phyloP scores from a whole-genome alignment of 2,113 vertebrate genomes.

The Perca schrenkii region DNA sequence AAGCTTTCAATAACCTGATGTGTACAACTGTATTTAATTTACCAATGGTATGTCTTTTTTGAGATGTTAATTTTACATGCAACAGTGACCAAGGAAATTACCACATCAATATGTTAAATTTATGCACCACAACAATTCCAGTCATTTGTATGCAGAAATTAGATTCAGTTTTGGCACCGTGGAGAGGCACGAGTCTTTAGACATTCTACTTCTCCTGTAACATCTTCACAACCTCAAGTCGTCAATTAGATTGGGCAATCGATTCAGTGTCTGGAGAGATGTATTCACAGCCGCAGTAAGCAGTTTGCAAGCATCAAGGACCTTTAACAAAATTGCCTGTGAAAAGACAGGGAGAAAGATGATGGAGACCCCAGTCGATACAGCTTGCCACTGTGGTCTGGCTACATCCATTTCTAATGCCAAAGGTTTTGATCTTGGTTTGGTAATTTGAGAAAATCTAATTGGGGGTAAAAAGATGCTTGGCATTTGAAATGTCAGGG shows the following conservation, averaged over 20 bases:
- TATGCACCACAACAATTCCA: not conserved
- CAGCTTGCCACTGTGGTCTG: slow-evolving; percentile 49
- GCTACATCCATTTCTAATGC: slow-evolving; percentile 66
- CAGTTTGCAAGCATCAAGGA: slow-evolving; percentile 72
- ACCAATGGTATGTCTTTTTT: not conserved
- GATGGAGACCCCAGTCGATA: slow-evolving; percentile 66
- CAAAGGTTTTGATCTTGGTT: slow-evolving; percentile 69
- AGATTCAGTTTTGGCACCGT: slow-evolving; percentile 27
- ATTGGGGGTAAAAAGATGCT: slow-evolving; percentile 51
- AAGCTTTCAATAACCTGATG: slow-evolving; percentile 20
- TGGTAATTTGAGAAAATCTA: slow-evolving; percentile 65
- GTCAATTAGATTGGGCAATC: slow-evolving; percentile 77
- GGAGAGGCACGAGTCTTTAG: slow-evolving; percentile 32
- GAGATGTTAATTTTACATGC: not conserved
- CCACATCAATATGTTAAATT: slow-evolving; percentile 7
- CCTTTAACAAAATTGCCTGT: slow-evolving; percentile 82
- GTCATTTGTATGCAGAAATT: slow-evolving; percentile 35
- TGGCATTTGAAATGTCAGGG: slow-evolving; percentile 52
- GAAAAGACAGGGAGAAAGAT: slow-evolving; percentile 65
- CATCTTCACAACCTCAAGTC: slow-evolving; percentile 70
- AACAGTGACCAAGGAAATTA: not conserved
- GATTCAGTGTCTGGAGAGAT: slow-evolving; percentile 74
- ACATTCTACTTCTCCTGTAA: slow-evolving; percentile 51
- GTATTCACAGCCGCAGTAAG: slow-evolving; percentile 78
- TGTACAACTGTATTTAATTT: slow-evolving; percentile 8